Percentiles rank a stretch among this genome's conserved stretches.
Conservation (phyloP, 2,113 vertebrate genomes). For the Choloepus hoffmanni region DNA sequence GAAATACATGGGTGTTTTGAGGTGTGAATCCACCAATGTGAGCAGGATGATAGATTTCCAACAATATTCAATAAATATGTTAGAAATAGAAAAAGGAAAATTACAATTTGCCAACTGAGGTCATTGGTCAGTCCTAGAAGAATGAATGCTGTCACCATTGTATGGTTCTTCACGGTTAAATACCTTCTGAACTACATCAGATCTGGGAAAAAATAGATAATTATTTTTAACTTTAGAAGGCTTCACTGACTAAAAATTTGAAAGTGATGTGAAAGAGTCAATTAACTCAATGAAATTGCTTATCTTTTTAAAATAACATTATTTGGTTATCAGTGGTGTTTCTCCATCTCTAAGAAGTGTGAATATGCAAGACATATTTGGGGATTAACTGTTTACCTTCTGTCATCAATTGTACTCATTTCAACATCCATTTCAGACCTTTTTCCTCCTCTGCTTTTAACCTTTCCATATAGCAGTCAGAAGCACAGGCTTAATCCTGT, state of each 20-base stretch:
- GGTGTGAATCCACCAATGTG: background rate
- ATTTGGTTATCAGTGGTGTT: too few species aligned
- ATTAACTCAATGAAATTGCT: background rate
- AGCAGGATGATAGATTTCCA: background rate
- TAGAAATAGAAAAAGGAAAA: background rate
- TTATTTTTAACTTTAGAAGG: background rate
- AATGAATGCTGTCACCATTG: slow-evolving; percentile 24
- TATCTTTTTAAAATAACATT: too few species aligned
- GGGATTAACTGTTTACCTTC: too few species aligned
- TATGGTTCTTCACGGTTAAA: slow-evolving; percentile 34
- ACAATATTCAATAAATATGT: background rate
- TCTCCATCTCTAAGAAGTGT: too few species aligned
- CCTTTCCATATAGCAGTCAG: background rate
- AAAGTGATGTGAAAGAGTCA: background rate
- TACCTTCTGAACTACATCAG: background rate
- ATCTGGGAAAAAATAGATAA: background rate
- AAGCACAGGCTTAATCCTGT: background rate
- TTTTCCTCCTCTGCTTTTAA: background rate
- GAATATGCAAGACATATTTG: too few species aligned
- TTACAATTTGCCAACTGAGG: background rate
- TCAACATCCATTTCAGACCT: too few species aligned
- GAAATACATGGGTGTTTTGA: background rate
- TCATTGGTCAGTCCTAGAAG: background rate
- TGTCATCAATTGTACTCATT: too few species aligned
- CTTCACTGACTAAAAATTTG: background rate